Evolutionary conservation across 2,888 invertebrate species (phyloP).

Genomic region (Drosophila kuntzei): DNA sequence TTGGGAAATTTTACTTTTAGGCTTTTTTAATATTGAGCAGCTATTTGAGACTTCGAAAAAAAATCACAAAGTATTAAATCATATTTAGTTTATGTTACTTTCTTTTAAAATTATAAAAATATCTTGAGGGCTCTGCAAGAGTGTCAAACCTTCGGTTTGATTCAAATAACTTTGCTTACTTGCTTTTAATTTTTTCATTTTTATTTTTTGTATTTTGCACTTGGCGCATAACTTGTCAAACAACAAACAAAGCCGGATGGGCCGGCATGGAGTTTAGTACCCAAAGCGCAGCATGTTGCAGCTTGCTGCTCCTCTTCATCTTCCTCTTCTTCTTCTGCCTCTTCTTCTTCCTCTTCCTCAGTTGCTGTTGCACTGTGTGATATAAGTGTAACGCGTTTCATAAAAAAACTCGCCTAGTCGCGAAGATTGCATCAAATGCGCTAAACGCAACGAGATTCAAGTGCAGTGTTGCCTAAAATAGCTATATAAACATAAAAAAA

Average conservation of each 20-base stretch:
- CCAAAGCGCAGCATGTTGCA: constrained; percentile 31
- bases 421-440: constrained; percentile 61
- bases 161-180: not conserved
- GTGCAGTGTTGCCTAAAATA: too few species aligned
- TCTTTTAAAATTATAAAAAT: too few species aligned
- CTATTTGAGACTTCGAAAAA: too few species aligned
- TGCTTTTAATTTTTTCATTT: not conserved
- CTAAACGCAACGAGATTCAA: constrained; percentile 28
- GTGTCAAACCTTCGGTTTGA: not conserved
- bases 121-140: not conserved
- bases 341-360: constrained; percentile 3
- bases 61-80: too few species aligned
- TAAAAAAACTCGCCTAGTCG: constrained; percentile 50
- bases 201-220: constrained; percentile 28
- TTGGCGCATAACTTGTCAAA: constrained; percentile 73
- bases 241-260: constrained; percentile 71
- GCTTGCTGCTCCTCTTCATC: not conserved
- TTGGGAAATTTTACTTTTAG: too few species aligned
- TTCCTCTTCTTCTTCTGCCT: not conserved
- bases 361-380: constrained; percentile 47
- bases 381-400: constrained; percentile 57
- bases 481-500: too few species aligned
- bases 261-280: constrained; percentile 33
- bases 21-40: too few species aligned
- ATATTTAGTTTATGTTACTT: too few species aligned